These are phyloP conservation scores for Conchocele bisecta DNA, from an alignment of 2,888 invertebrate genomes.

Conservation along the genomic window DNA sequence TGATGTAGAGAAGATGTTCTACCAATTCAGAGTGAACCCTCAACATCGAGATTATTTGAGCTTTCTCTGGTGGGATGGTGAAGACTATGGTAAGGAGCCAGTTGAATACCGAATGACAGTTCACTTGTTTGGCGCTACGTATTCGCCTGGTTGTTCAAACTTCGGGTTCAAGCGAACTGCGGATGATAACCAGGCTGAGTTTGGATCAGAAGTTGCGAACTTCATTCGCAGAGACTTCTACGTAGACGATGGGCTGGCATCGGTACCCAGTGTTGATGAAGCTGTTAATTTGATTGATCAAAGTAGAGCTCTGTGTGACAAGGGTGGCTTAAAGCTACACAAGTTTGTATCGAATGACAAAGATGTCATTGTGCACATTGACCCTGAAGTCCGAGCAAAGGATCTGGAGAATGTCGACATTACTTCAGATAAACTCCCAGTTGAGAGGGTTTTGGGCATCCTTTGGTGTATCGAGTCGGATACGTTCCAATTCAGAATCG, in stretches of 20 bases:
- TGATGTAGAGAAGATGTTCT: conserved; percentile 59
- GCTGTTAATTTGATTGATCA: conserved; percentile 25
- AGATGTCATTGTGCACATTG: conserved; percentile 33
- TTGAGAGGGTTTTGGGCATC: conserved; percentile 49
- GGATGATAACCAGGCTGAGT: conserved; percentile 1
- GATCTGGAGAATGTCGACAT: conserved; percentile 10
- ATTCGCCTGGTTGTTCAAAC: conserved; percentile 55
- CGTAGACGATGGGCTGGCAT: conserved; percentile 36
- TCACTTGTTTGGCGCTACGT: conserved; percentile 52
- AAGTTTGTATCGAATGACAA: conserved; percentile 50
- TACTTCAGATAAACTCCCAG: conserved; percentile 17
- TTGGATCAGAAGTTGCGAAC: conserved; percentile 20
- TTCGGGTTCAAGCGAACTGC: conserved; percentile 45
- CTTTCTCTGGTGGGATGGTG: conserved; percentile 59
- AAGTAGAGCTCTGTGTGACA: conserved; percentile 15
- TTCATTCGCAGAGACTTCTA: conserved; percentile 38
- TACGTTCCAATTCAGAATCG: conserved; percentile 39
- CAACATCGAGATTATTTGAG: conserved; percentile 43
- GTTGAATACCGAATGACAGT: conserved; percentile 49
- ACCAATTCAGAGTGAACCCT: conserved; percentile 41
- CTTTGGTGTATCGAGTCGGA: conserved; percentile 60
- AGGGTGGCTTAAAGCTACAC: conserved; percentile 44
- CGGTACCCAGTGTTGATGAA: conserved; percentile 4
- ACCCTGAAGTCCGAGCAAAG: conserved; percentile 29
- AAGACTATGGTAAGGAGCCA: conserved; percentile 18